These are phyloP conservation scores for Martes martes DNA, from an alignment of 2,113 vertebrate species.

Conservation along the genomic window DNA sequence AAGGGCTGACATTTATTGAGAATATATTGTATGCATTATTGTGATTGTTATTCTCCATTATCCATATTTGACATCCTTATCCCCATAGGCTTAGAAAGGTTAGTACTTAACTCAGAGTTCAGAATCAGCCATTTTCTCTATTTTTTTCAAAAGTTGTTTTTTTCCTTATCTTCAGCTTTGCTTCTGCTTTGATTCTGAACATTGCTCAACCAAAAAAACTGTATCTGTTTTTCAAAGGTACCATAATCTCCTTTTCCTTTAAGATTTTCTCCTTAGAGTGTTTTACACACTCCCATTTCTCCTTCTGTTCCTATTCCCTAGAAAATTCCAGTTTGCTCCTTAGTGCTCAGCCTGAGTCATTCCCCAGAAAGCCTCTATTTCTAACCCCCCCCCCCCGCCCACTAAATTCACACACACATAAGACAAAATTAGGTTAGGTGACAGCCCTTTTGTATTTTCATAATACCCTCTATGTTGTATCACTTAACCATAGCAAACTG, in stretches of 20 bases:
- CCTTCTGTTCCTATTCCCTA: background rate
- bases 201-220: background rate
- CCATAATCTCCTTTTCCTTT: background rate
- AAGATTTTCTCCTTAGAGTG: background rate
- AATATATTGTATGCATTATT: background rate
- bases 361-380: background rate
- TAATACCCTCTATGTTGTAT: background rate
- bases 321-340: background rate
- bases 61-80: background rate
- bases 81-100: background rate
- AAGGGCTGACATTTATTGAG: background rate
- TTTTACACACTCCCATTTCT: background rate
- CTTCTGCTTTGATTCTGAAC: background rate
- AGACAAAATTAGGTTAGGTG: background rate
- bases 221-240: background rate
- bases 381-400: background rate
- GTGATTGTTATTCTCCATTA: background rate
- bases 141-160: background rate
- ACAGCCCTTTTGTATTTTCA: background rate
- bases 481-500: background rate
- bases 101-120: background rate
- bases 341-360: background rate
- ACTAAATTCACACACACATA: background rate
- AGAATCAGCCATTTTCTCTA: background rate
- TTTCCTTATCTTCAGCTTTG: background rate